Base-by-base conservation (phyloP, 2,113 vertebrate species). In the Perca flavescens region DNA sequence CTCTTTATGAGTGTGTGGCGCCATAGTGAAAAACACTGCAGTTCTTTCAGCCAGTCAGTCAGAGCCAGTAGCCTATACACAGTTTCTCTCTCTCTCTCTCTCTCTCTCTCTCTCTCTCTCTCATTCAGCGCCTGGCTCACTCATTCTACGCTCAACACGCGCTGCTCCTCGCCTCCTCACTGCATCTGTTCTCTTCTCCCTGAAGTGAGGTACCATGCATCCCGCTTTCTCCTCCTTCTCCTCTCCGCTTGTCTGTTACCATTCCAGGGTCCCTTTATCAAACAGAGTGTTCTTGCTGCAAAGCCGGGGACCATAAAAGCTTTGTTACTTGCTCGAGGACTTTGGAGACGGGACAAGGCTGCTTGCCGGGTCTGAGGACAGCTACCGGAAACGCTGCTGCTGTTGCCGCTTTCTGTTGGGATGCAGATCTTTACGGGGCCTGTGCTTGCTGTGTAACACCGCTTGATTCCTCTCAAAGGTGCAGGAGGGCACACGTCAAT, bases 181-280 rank as follows among this genome's bases (percentile, higher is more conserved):
- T 85, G 91, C 90, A 89, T 90, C 94, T 90, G 90, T 88, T 78
- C 89, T 91, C 89, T 79, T 87, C 85, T 90, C 74, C 80, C 77
- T 87, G 82, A 87, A 89, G 83, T 85, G 89, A 93, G 91, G 84
- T 77, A 90, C 91, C 84, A 92, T 93, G 94, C 88, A 83, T 93
- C 83, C 86, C 88, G 86, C 85, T 73, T 25, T 75, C 69, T 50
- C 65, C 46, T 61, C 73, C 47, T 82, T 72, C 79, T 83, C 68
- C 25, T 80, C 78, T 82, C 74, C 31, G 64, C 82, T 78, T 74
- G 54, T 86, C 85, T 70, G 19, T 76, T 63, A n/a, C 79, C 66
- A 58, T 86, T 85, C 54, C 74, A 75, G 64, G 64, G 60, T 91
- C 63, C 57, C 74, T 83, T 80, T 49, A 83, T 89, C 90, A 80